Base-by-base conservation (phyloP, 2,113 vertebrate species). In the Daubentonia madagascariensis region DNA sequence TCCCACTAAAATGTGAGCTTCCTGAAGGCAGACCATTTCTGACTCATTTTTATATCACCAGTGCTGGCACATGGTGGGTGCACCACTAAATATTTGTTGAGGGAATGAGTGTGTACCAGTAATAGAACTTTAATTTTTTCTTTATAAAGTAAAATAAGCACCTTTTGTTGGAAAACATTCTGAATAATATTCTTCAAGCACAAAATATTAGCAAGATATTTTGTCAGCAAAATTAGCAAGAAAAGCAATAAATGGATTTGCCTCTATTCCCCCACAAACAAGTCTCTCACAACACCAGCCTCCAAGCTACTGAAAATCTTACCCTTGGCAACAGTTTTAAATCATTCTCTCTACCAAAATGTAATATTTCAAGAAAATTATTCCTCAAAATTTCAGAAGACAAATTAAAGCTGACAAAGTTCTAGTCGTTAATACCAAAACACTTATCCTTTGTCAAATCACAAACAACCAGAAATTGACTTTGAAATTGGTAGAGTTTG, bases 101-200 rank as follows among this genome's bases (percentile, higher is more conserved):
- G 43, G n/a, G 25, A 70, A 35, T 68, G 45, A 93, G 59, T 25
- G 17, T 18, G 54, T 54, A 45, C 68, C 78, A 54, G 14, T 37
- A 93, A 80, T 0, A n/a, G 2, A 40, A 92, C 52, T 89, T 85
- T 57, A 63, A 59, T 67, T 92, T 92, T 91, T 48, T 91, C 61
- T 96, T 85, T 73, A 86, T 40, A 87, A 91, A 95, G 57, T 70
- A 95, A 96, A 98, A 76, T 45, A 59, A 94, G 50, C 61, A 95
- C 48, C n/a, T 84, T 79, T 91, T 50, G 43, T 40, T n/a, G 8
- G 48, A 52, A 84, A 96, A 91, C 48, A 85, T 89, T 94, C 89
- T 48, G 45, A 96, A 85, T 65, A 86, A 28, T 81, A 89, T 37
- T 75, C 89, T 97, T 93, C 75, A 83, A 89, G 67, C 28, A 54